Evolutionary conservation across 2,888 invertebrate genomes (phyloP), one percentile per base, ranked within the genome.

Genomic region (Conus canariensis): DNA sequence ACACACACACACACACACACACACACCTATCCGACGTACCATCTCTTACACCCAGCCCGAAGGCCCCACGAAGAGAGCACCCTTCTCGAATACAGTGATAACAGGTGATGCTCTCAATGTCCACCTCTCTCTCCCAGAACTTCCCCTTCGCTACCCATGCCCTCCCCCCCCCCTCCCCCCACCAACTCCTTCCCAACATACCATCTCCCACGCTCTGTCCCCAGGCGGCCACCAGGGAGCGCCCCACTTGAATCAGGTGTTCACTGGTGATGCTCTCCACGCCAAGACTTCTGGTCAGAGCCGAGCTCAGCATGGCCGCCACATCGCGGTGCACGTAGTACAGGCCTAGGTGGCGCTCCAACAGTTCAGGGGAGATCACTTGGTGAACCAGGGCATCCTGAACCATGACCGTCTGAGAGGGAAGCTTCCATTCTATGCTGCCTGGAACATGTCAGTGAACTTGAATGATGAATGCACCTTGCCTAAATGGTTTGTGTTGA

Each of bases 291-390:
- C 93, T 91, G 19, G 94, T 93, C 90, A 95, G 92, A 0, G 85
- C 67, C 22, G 94, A 93, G 7, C 94, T 93, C 90, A 94, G 94
- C 88, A 95, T 89, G 67, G 91, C 90, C 0, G 94, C 93, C 88
- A 96, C 94, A 60, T 95, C 95, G 56, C 92, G 92, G 90, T 95
- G 95, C 85, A 96, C 93, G 92, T 95, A 96, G 90, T 93, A 94
- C 74, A 96, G 92, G 85, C 95, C 95, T 16, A 96, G 94, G 89
- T 95, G 94, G 58, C 91, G 92, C 92, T 94, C 94, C 25, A 96
- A 92, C 59, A 95, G 92, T 3, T 94, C 94, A 85, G 95, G 93
- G 22, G 95, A 93, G 87, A 95, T 93, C 58, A 96, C 94, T 87
- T 95, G 94, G 60, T 93, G 93, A n/a, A 95, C 93, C 9, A 95